Evolutionary conservation across 1,140 invertebrate species (phyloP).

Genomic region (Megalopta genalis): DNA sequence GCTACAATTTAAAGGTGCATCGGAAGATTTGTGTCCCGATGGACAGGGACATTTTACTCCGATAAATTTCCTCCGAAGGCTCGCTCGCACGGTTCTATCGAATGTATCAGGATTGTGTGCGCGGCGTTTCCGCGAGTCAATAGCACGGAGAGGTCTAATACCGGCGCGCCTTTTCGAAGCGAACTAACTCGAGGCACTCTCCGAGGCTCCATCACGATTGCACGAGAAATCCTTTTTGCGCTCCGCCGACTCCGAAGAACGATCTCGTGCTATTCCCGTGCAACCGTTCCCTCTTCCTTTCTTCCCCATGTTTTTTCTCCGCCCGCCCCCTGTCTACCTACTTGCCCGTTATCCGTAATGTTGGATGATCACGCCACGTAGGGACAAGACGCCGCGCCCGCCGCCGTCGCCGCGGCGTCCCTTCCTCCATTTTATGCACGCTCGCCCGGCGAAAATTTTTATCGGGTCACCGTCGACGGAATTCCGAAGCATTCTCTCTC

Average conservation of each 20-base stretch:
- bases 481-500: background rate
- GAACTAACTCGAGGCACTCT: constrained; percentile 42
- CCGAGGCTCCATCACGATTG: constrained; percentile 49
- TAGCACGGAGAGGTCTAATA: constrained; percentile 51
- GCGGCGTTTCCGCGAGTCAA: constrained; percentile 47
- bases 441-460: background rate
- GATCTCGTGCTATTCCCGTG: constrained; percentile 18
- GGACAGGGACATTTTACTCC: background rate
- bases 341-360: constrained; percentile 41
- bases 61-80: background rate
- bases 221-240: constrained; percentile 52
- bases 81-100: background rate
- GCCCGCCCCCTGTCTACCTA: background rate
- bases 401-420: too few species aligned
- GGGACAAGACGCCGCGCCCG: too few species aligned
- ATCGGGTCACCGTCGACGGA: background rate
- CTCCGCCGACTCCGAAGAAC: constrained; percentile 43
- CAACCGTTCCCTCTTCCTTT: background rate
- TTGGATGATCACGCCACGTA: constrained; percentile 22
- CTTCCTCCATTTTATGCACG: background rate
- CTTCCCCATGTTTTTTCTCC: background rate
- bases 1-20: background rate
- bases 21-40: background rate
- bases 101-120: constrained; percentile 4
- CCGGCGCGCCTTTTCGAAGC: constrained; percentile 43